Conservation (phyloP, 2,888 invertebrate species). For the Parnassius smintheus region DNA sequence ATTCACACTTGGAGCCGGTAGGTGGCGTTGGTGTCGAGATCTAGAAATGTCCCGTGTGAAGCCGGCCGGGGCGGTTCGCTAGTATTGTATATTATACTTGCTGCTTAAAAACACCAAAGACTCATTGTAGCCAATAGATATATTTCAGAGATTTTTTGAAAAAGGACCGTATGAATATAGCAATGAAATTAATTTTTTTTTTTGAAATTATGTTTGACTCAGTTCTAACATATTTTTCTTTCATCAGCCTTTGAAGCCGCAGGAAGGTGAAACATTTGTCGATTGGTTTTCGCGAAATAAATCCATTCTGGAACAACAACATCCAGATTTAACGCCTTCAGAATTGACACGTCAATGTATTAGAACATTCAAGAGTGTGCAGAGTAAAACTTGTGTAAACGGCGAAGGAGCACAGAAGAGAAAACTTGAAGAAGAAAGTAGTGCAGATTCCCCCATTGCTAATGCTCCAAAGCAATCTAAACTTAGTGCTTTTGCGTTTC, state of each 20-base stretch:
- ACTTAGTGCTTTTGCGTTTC: conserved; percentile 72
- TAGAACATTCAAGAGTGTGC: conserved; percentile 71
- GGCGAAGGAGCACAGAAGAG: conserved; percentile 55
- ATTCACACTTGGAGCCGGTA: too few species aligned
- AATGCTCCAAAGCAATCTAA: conserved; percentile 72
- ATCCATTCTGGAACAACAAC: conserved; percentile 73
- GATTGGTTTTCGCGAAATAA: conserved; percentile 83
- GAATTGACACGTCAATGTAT: conserved; percentile 81
- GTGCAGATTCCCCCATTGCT: conserved; percentile 45
- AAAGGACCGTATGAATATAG: too few species aligned
- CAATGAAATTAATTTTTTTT: too few species aligned
- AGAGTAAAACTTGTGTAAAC: conserved; percentile 39
- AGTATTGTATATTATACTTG: too few species aligned
- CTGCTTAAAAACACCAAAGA: too few species aligned
- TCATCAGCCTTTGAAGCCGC: conserved; percentile 55
- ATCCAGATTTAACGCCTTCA: conserved; percentile 74
- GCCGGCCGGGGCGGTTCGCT: too few species aligned
- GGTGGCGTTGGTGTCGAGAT: too few species aligned
- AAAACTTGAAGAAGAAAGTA: conserved; percentile 54
- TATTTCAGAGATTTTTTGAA: conserved; percentile 37
- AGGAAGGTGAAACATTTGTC: conserved; percentile 77
- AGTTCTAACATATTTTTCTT: conserved; percentile 24
- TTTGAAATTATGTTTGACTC: not conserved
- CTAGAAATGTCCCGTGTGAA: too few species aligned
- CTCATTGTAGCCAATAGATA: not conserved